Evolutionary conservation across 2,113 vertebrate genomes (phyloP).

Genomic region (Vidua macroura): DNA sequence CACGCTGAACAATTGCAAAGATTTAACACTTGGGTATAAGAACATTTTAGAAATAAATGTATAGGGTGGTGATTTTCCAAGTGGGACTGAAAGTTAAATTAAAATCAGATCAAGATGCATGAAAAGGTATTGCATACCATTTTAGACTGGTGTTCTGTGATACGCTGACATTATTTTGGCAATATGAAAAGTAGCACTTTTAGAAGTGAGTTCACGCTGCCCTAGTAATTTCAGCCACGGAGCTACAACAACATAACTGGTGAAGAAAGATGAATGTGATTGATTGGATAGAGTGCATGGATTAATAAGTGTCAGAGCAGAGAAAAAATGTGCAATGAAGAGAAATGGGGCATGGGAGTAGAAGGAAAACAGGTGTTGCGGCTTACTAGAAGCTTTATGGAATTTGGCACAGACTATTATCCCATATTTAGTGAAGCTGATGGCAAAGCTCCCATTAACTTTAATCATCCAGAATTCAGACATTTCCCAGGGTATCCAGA

Average conservation of each 20-base stretch:
- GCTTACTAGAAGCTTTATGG: conserved; percentile 47
- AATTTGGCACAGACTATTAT: conserved; percentile 44
- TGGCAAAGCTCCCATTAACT: conserved; percentile 54
- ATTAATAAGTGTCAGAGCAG: conserved; percentile 54
- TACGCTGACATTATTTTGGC: conserved; percentile 56
- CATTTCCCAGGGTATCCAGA: conserved; percentile 30
- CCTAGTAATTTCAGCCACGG: conserved; percentile 10
- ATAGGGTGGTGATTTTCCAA: conserved; percentile 38
- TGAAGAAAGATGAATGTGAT: conserved; percentile 48
- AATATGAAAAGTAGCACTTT: conserved; percentile 20
- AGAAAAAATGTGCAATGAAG: conserved; percentile 21
- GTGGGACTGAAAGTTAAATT: conserved; percentile 13
- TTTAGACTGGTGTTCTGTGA: conserved; percentile 36
- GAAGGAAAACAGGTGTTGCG: conserved; percentile 40
- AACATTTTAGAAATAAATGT: conserved; percentile 1
- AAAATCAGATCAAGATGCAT: conserved; percentile 45
- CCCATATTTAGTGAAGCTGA: background rate
- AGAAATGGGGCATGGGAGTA: conserved; percentile 14
- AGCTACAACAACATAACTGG: conserved; percentile 12
- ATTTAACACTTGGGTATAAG: conserved; percentile 28
- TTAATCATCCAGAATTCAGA: conserved; percentile 35
- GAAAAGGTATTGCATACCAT: conserved; percentile 19
- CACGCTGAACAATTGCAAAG: background rate
- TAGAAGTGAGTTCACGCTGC: conserved; percentile 18
- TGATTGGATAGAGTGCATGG: conserved; percentile 9